A percentile compares a stretch with the other conserved stretches of the same genome.
Conservation (phyloP, 2,113 vertebrate species). For the Ictalurus furcatus region DNA sequence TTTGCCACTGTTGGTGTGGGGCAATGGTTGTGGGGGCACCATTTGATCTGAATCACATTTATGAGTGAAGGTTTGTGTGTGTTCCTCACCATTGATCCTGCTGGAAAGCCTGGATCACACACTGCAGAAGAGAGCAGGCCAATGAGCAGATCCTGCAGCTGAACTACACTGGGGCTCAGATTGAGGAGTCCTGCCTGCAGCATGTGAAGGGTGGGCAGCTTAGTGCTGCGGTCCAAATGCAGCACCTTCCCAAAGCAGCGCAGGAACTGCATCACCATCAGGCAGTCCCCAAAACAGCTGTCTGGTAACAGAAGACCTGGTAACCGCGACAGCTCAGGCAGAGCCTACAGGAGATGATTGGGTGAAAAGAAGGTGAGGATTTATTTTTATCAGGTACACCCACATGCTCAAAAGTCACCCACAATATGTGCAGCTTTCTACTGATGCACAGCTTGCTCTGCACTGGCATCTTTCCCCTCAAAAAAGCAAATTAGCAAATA, state of each 20-base stretch:
- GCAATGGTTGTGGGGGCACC: background rate
- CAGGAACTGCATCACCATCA: constrained; percentile 94
- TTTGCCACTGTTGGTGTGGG: background rate
- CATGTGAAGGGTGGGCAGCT: constrained; percentile 79
- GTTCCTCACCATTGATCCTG: constrained; percentile 85
- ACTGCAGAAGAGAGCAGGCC: constrained; percentile 87
- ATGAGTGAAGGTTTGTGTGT: background rate
- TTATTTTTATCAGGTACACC: background rate
- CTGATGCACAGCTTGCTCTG: background rate
- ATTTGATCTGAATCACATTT: background rate
- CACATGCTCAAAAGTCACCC: background rate
- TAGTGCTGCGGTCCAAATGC: constrained; percentile 79
- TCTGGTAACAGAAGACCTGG: constrained; percentile 87
- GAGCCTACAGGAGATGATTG: constrained; percentile 69
- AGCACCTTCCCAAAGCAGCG: constrained; percentile 92
- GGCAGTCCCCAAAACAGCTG: constrained; percentile 85
- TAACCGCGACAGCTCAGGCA: constrained; percentile 85
- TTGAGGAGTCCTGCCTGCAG: constrained; percentile 93
- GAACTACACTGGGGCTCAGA: constrained; percentile 78
- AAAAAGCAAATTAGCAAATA: background rate
- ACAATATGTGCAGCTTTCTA: background rate
- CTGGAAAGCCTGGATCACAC: constrained; percentile 87
- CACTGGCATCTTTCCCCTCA: background rate
- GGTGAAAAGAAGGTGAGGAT: background rate
- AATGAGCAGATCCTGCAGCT: constrained; percentile 89